Evolutionary conservation across 2,888 invertebrate genomes (phyloP), one percentile per base, ranked within the genome.

Genomic region (Acanthosepion esculentum): DNA sequence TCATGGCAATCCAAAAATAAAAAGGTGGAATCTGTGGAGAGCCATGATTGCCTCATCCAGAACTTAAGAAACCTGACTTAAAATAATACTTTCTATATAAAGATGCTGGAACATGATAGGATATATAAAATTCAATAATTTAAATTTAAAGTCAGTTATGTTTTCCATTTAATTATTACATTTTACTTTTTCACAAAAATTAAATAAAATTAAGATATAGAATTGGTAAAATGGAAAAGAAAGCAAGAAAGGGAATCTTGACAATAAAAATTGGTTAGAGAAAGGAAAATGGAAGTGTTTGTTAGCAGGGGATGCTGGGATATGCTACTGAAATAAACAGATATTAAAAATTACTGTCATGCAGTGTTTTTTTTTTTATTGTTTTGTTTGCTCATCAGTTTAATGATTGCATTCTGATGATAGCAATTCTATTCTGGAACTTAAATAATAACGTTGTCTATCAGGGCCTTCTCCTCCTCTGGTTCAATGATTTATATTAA

Each of bases 361-460:
- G 20, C 50, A 50, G 50, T 12, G 10, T 50, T 64, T 8, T 78
- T 78, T 78, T 78, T 78, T n/a, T 15, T 78, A n/a, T 78, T 78
- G n/a, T 15, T 33, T 78, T 78, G 33, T 78, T 78, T 78, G n/a
- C 78, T 78, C n/a, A 78, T n/a, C 78, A 78, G 33, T 78, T 78
- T 78, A 78, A 78, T 78, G 78, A 78, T 78, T 78, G 78, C 78
- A 33, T 78, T 78, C n/a, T 78, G 78, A 78, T 78, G 78, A 78
- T 78, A 78, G n/a, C n/a, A n/a, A n/a, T 78, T 78, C 78, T 78
- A 78, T 78, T 78, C 78, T 78, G n/a, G 78, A 78, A 78, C n/a
- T 78, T 78, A n/a, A n/a, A 78, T 78, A n/a, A 78, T 78, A 78
- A 78, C 10, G 78, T 78, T 78, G 78, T n/a, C 78, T 78, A 78